phyloP scores from a whole-genome alignment of 2,113 vertebrate species.

The Centropristis striata region DNA sequence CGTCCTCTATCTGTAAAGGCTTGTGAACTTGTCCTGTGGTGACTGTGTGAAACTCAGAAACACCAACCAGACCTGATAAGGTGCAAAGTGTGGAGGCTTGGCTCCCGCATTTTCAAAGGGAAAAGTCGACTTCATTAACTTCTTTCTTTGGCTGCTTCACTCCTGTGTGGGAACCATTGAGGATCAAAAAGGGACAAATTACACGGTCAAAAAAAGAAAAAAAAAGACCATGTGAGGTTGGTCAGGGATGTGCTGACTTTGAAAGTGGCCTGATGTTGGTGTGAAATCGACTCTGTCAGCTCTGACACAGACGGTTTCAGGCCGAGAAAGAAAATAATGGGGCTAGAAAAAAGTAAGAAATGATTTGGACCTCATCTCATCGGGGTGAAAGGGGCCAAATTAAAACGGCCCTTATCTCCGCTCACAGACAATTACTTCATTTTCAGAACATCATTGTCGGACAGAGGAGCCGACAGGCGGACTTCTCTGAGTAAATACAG shows the following conservation, averaged over 20 bases:
- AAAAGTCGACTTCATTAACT: slow-evolving; percentile 43
- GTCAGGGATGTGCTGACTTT: slow-evolving; percentile 48
- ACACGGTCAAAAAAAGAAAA: slow-evolving; percentile 22
- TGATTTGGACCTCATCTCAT: slow-evolving; percentile 61
- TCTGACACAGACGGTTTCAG: slow-evolving; percentile 18
- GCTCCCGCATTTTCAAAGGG: slow-evolving; percentile 45
- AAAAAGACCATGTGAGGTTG: slow-evolving; percentile 31
- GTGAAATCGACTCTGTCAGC: slow-evolving; percentile 40
- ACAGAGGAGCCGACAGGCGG: slow-evolving; percentile 36
- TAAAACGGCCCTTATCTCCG: slow-evolving; percentile 64
- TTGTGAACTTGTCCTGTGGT: slow-evolving; percentile 1
- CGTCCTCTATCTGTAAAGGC: not conserved
- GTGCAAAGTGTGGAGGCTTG: not conserved
- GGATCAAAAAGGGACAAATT: slow-evolving; percentile 56
- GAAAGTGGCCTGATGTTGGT: slow-evolving; percentile 37
- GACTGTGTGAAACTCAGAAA: slow-evolving; percentile 51
- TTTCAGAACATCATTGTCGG: slow-evolving; percentile 52
- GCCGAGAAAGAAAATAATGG: slow-evolving; percentile 37
- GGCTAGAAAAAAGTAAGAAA: not conserved
- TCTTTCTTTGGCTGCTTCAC: slow-evolving; percentile 39
- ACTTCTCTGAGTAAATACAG: slow-evolving; percentile 45
- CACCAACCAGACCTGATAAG: slow-evolving; percentile 20
- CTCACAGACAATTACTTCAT: slow-evolving; percentile 65
- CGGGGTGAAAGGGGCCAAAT: slow-evolving; percentile 58
- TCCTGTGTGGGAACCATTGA: slow-evolving; percentile 37